These are phyloP conservation scores for Chlorospingus semifuscus DNA, from an alignment of 2,797 vertebrate species.

Conservation along the genomic window DNA sequence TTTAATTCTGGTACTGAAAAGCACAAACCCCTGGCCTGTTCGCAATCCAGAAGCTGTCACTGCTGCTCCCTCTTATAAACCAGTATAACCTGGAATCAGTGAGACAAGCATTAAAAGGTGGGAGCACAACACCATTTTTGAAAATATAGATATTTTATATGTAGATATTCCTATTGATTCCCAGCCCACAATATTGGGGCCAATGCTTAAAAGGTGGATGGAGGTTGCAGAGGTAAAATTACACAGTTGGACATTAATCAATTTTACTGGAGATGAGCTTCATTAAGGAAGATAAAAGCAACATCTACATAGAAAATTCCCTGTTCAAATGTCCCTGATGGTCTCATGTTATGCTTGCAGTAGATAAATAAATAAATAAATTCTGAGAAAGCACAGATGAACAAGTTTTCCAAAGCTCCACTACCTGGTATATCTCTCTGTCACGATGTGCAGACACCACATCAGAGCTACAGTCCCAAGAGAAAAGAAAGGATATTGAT, in stretches of 20 bases:
- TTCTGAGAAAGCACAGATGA: neutral
- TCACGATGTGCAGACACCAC: neutral
- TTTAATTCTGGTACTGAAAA: neutral
- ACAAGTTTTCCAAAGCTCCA: neutral
- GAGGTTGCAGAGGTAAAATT: neutral
- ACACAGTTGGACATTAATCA: neutral
- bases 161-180: neutral
- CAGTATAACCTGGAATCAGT: neutral
- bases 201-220: neutral
- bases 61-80: neutral
- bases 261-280: neutral
- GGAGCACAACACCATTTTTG: neutral
- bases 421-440: neutral
- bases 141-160: neutral
- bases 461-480: neutral
- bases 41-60: neutral
- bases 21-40: neutral
- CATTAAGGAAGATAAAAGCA: neutral
- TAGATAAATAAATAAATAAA: neutral
- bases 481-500: neutral
- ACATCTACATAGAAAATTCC: neutral
- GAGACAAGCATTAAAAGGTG: neutral
- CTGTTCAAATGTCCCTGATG: neutral
- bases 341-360: neutral
- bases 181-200: rapidly evolving